Evolutionary conservation across 2,888 invertebrate genomes (phyloP).

Genomic region (Mechanitis mazaeus): DNA sequence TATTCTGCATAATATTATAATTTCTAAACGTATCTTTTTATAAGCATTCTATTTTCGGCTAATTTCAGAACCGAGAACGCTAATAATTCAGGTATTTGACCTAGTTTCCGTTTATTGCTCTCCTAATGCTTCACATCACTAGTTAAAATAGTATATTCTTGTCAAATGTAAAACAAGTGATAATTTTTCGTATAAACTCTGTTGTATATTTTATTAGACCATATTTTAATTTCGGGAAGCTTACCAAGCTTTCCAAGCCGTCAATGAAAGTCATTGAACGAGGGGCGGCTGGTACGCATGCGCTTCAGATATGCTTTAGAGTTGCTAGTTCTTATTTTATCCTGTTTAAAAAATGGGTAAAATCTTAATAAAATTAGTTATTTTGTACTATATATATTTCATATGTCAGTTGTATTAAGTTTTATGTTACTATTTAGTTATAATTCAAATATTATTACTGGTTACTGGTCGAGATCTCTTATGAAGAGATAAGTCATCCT

Average conservation of each 20-base stretch:
- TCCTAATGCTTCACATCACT: not conserved
- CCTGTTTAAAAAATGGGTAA: too few relatives aligned
- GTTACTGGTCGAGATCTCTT: too few relatives aligned
- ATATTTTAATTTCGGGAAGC: slow-evolving; percentile 30
- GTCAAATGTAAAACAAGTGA: not conserved
- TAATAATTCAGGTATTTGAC: slow-evolving; percentile 6
- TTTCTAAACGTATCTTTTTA: not conserved
- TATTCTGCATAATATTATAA: too few relatives aligned
- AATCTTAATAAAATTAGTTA: too few relatives aligned
- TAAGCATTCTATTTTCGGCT: slow-evolving; percentile 14
- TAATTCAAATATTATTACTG: too few relatives aligned
- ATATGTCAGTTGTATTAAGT: too few relatives aligned
- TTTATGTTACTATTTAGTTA: too few relatives aligned
- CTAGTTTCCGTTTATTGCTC: slow-evolving; percentile 4
- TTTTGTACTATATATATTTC: too few relatives aligned
- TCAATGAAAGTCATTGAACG: slow-evolving; percentile 62
- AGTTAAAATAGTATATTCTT: not conserved
- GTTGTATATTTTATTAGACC: slow-evolving; percentile 8
- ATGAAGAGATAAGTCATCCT: too few relatives aligned
- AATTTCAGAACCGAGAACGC: slow-evolving; percentile 5
- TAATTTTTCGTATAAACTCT: not conserved
- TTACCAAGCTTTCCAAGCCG: slow-evolving; percentile 34
- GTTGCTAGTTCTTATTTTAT: slow-evolving; percentile 30
- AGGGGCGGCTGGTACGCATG: slow-evolving; percentile 61
- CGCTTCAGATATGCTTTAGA: slow-evolving; percentile 38